phyloP scores from a whole-genome alignment of 2,888 invertebrate species.

The Microchrysa polita region DNA sequence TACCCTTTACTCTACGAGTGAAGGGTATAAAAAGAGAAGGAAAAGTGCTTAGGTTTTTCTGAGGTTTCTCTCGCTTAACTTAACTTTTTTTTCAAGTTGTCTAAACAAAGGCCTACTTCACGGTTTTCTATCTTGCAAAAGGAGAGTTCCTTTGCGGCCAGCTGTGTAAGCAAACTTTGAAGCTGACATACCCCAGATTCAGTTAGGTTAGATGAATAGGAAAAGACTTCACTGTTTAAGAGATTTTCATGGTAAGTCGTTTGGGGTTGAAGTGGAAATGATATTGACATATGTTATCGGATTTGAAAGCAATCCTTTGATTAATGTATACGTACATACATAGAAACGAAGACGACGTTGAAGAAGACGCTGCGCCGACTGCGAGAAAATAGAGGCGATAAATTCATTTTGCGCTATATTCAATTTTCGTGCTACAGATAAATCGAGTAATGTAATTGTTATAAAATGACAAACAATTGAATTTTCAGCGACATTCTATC shows the following conservation, averaged over 20 bases:
- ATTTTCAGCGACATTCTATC: no score
- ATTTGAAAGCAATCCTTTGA: constrained; percentile 29
- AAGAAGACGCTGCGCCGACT: no score
- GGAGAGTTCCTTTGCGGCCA: not conserved
- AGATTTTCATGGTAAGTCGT: constrained; percentile 24
- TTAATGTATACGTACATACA: not conserved
- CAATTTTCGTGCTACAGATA: no score
- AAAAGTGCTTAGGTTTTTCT: not conserved
- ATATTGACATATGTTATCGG: constrained; percentile 33
- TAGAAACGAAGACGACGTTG: no score
- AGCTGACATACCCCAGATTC: not conserved
- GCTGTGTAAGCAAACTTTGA: not conserved
- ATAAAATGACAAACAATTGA: no score
- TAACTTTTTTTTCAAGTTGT: not conserved
- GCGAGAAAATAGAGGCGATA: no score
- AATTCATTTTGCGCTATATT: no score
- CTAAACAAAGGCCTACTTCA: constrained; percentile 1
- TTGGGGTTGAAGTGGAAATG: constrained; percentile 20
- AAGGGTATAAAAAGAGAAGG: no score
- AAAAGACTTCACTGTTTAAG: not conserved
- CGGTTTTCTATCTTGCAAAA: no score
- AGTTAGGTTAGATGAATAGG: not conserved
- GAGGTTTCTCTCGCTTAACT: not conserved
- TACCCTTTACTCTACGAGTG: no score
- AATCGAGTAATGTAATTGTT: no score